Evolutionary conservation across 2,888 invertebrate genomes (phyloP).

Genomic region (Bombyx huttoni): DNA sequence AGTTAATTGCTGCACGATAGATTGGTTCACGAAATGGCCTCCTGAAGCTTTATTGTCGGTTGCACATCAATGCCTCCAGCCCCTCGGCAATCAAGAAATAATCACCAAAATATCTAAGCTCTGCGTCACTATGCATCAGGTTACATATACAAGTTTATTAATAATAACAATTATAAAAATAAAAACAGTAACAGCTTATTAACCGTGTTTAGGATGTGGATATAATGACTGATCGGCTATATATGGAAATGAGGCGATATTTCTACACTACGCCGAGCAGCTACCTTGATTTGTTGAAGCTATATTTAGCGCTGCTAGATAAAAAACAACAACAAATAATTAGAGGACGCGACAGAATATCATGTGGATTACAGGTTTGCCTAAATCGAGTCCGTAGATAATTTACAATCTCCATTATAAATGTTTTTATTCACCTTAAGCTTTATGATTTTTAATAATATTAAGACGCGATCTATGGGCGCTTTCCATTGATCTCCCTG

Average conservation of each 20-base stretch:
- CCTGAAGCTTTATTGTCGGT: constrained; percentile 88
- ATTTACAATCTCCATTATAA: neutral
- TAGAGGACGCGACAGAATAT: constrained; percentile 77
- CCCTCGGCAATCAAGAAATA: constrained; percentile 64
- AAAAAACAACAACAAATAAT: constrained; percentile 80
- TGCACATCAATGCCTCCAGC: constrained; percentile 79
- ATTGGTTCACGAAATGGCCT: constrained; percentile 96
- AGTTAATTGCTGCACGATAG: constrained; percentile 94
- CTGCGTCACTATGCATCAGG: constrained; percentile 61
- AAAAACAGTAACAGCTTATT: neutral
- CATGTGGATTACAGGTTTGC: constrained; percentile 77
- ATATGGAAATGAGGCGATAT: constrained; percentile 85
- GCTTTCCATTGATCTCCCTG: no score
- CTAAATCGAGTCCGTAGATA: constrained; percentile 7
- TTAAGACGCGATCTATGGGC: no score
- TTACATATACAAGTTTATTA: constrained; percentile 9
- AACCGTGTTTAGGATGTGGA: constrained; percentile 78
- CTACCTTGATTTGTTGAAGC: constrained; percentile 87
- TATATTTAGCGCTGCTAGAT: constrained; percentile 79
- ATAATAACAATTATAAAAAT: no score
- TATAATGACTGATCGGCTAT: constrained; percentile 81
- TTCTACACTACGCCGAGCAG: constrained; percentile 95
- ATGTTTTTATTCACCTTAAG: neutral
- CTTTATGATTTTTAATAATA: no score
- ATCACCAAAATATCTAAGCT: constrained; percentile 42